A percentile compares a stretch with the other conserved stretches of the same genome.
Conservation (phyloP, 2,113 vertebrate species). For the Micronisus gabar region DNA sequence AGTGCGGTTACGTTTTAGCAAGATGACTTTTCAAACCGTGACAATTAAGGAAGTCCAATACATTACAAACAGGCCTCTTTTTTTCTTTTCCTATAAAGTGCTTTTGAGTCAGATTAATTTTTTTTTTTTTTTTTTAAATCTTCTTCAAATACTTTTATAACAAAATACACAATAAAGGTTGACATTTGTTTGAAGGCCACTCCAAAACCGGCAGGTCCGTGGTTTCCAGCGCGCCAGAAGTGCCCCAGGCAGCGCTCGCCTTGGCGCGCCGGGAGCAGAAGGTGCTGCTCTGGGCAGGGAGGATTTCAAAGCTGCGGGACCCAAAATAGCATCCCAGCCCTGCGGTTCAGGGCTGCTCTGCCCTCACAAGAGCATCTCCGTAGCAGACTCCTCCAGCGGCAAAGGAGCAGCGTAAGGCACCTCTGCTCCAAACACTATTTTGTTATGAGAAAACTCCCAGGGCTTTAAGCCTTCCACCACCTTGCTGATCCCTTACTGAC, state of each 20-base stretch:
- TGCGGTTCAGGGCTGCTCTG: neutral
- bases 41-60: neutral
- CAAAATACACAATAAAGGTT: constrained; percentile 1
- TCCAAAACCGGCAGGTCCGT: neutral
- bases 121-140: neutral
- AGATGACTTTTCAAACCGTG: neutral
- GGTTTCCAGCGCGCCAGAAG: neutral
- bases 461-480: neutral
- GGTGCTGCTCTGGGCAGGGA: neutral
- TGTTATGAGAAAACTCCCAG: neutral
- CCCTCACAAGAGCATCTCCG: neutral
- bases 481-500: neutral
- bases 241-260: neutral
- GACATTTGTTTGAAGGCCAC: neutral
- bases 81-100: constrained; percentile 67
- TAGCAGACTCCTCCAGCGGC: neutral
- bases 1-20: neutral
- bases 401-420: neutral
- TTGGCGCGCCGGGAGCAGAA: neutral
- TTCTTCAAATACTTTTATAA: constrained; percentile 21
- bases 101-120: constrained; percentile 38
- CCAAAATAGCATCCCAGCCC: neutral
- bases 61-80: neutral
- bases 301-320: neutral
- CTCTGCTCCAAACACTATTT: neutral